Evolutionary conservation across 1,140 invertebrate species (phyloP).

Genomic region (Planococcus citri): DNA sequence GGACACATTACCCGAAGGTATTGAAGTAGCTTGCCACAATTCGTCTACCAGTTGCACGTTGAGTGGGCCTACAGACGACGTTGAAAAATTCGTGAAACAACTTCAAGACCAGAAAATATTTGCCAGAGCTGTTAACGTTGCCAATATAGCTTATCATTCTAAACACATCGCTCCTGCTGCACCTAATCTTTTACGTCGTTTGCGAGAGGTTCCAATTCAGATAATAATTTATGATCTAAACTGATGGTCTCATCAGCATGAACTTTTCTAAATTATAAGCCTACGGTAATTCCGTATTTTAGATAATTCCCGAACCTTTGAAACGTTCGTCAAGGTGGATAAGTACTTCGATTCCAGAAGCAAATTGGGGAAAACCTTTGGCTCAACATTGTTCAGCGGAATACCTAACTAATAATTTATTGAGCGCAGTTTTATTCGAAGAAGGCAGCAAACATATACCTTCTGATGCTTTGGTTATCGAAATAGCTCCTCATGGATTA

Average conservation of each 20-base stretch:
- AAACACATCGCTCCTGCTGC: conserved; percentile 56
- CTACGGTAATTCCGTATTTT: not conserved
- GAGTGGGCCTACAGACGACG: conserved; percentile 47
- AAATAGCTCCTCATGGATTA: conserved; percentile 72
- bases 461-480: conserved; percentile 32
- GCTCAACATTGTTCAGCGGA: conserved; percentile 65
- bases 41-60: conserved; percentile 52
- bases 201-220: not conserved
- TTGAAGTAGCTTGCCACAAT: conserved; percentile 61
- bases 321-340: conserved; percentile 66
- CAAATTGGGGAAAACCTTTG: conserved; percentile 52
- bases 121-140: conserved; percentile 53
- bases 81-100: conserved; percentile 34
- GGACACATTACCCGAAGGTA: conserved; percentile 44
- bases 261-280: not conserved
- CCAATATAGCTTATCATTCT: conserved; percentile 63
- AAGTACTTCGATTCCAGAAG: conserved; percentile 68
- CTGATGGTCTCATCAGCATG: not conserved
- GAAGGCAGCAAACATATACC: conserved; percentile 27
- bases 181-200: conserved; percentile 52
- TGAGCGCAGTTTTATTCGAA: conserved; percentile 31
- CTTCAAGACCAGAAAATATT: conserved; percentile 59
- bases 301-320: conserved; percentile 50
- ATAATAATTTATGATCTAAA: no score
- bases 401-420: conserved; percentile 81